Evolutionary conservation across 2,797 vertebrate species (phyloP).

Genomic region (Acanthurus leucopareius): DNA sequence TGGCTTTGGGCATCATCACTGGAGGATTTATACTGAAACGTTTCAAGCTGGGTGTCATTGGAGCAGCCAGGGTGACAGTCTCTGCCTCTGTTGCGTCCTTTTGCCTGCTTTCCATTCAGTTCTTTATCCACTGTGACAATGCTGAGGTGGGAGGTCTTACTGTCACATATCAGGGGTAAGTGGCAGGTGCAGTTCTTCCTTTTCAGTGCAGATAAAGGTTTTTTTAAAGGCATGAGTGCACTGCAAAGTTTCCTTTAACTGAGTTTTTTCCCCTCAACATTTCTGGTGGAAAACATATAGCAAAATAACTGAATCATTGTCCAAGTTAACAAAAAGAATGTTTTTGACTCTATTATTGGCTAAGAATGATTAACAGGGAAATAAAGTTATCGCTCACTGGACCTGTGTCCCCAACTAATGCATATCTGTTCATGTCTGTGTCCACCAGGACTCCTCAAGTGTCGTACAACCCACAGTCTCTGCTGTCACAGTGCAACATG

Average conservation of each 20-base stretch:
- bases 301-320: too few relatives aligned
- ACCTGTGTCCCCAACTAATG: not conserved
- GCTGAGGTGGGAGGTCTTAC: slow-evolving; percentile 92
- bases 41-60: slow-evolving; percentile 87
- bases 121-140: slow-evolving; percentile 90
- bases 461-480: slow-evolving; percentile 80
- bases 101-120: slow-evolving; percentile 83
- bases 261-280: not conserved
- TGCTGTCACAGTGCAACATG: slow-evolving; percentile 92
- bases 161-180: slow-evolving; percentile 91
- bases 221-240: too few relatives aligned
- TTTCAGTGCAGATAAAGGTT: too few relatives aligned
- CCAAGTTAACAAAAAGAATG: too few relatives aligned
- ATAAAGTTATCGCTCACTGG: not conserved
- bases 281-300: not conserved
- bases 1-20: slow-evolving; percentile 93
- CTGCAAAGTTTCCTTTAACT: not conserved
- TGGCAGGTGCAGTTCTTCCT: not conserved
- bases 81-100: slow-evolving; percentile 84
- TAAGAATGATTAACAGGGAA: not conserved
- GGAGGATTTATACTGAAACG: slow-evolving; percentile 94
- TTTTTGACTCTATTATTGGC: too few relatives aligned
- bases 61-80: slow-evolving; percentile 89
- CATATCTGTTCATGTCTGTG: slow-evolving; percentile 15
- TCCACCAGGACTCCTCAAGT: slow-evolving; percentile 78